These are phyloP conservation scores for Lontra canadensis DNA, from an alignment of 2,113 vertebrate genomes.

Conservation along the genomic window DNA sequence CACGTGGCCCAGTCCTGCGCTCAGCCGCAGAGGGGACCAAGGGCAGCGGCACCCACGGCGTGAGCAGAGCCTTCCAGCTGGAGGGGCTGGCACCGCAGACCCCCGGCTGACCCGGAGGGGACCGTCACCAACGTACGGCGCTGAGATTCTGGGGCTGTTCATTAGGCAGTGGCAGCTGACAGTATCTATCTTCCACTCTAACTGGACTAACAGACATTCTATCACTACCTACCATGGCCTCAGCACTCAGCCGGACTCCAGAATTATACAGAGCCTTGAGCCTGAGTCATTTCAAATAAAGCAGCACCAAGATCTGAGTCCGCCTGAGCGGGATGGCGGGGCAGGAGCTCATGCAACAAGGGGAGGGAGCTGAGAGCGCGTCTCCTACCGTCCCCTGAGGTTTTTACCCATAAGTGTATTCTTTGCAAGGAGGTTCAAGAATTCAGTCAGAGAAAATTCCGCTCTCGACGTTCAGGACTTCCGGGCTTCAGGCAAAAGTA, in stretches of 20 bases:
- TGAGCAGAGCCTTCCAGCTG: fast-evolving
- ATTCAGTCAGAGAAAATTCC: background rate
- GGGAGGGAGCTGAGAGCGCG: too few relatives aligned
- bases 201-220: background rate
- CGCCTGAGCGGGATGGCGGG: fast-evolving
- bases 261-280: fast-evolving
- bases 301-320: background rate
- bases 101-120: background rate
- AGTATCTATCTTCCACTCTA: background rate
- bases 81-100: fast-evolving
- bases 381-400: background rate
- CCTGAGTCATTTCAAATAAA: background rate
- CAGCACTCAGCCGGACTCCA: background rate
- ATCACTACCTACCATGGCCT: fast-evolving
- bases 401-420: fast-evolving
- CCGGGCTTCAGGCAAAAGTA: background rate
- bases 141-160: background rate
- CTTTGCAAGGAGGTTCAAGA: too few relatives aligned
- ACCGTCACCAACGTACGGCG: fast-evolving
- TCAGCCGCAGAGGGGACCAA: fast-evolving
- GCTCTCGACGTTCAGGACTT: background rate
- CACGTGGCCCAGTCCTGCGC: fast-evolving
- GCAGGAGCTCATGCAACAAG: background rate
- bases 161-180: background rate
- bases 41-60: fast-evolving